Conservation (phyloP, 2,888 invertebrate species). For the Argynnis bischoffii region DNA sequence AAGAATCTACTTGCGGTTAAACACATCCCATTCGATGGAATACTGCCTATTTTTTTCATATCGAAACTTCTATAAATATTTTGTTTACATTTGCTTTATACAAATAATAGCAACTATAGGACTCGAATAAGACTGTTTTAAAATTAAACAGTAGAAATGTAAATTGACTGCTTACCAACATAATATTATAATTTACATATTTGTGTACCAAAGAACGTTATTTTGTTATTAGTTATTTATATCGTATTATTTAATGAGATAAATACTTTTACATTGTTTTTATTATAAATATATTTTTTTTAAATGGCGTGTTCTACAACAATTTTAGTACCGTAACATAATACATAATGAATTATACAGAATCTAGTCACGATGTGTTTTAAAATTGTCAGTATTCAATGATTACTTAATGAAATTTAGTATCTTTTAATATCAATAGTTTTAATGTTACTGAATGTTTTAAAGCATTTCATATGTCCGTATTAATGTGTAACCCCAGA, state of each 20-base stretch:
- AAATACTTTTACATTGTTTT: conserved; percentile 11
- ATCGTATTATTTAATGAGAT: conserved; percentile 3
- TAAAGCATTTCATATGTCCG: too few relatives aligned
- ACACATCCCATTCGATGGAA: too few relatives aligned
- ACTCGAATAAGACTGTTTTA: too few relatives aligned
- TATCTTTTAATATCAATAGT: conserved; percentile 2
- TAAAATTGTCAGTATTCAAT: conserved; percentile 31
- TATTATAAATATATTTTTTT: not conserved
- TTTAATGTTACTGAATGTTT: not conserved
- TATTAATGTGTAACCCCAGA: too few relatives aligned
- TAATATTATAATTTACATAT: conserved; percentile 20
- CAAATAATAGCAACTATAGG: too few relatives aligned
- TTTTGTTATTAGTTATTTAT: conserved; percentile 42
- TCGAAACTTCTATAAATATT: too few relatives aligned
- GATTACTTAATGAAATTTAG: conserved; percentile 15
- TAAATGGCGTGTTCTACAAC: not conserved
- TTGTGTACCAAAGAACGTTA: conserved; percentile 36
- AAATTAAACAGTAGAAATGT: conserved; percentile 2
- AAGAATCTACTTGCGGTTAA: too few relatives aligned
- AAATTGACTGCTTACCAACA: not conserved
- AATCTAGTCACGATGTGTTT: conserved; percentile 25
- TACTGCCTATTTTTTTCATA: too few relatives aligned
- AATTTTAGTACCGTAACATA: not conserved
- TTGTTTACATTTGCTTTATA: too few relatives aligned
- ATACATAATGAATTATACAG: not conserved